Evolutionary conservation across 2,888 invertebrate species (phyloP), one percentile per base, ranked within the genome.

Genomic region (Limnephilus rhombicus): DNA sequence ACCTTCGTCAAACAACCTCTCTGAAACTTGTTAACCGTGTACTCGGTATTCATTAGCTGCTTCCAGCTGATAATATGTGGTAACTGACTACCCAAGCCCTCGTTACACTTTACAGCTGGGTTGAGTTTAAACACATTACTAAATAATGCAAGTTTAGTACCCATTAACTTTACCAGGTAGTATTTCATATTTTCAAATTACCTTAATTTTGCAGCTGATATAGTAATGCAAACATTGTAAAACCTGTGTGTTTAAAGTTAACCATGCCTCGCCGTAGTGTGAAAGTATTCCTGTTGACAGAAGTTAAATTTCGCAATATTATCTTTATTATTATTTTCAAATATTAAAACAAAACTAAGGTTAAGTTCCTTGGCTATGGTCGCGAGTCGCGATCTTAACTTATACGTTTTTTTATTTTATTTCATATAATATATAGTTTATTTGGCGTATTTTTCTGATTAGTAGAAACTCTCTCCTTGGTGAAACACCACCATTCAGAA

Each of bases 81-180:
- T 53, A 15, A 53, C 53, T 68, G n/a, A 24, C 9, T 68, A 68
- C 68, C 24, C 68, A 5, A 9, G 24, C 9, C 24, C 12, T 12
- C 45, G 11, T 45, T 45, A n/a, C 68, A 24, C 9, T n/a, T 68
- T 68, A 68, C 68, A 68, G 24, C n/a, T 24, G 68, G 68, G 68
- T n/a, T 68, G 24, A 68, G 68, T 53, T 82, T 85, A 31, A 82
- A 90, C 81, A 53, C 53, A 82, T 90, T 49, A 90, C 37, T 53
- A 90, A 90, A 90, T 82, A 90, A 90, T 82, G 85, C 83, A 90
- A 80, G 31, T 85, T 85, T 24, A 49, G 49, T 49, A 49, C 68
- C 68, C 68, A 68, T 68, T 68, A 24, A 68, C n/a, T 68, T 68
- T 68, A 9, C 9, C 68, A 68, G 68, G 7, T 24, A 24, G 24